phyloP scores from a whole-genome alignment of 2,888 invertebrate genomes.

The Baccha elongata region DNA sequence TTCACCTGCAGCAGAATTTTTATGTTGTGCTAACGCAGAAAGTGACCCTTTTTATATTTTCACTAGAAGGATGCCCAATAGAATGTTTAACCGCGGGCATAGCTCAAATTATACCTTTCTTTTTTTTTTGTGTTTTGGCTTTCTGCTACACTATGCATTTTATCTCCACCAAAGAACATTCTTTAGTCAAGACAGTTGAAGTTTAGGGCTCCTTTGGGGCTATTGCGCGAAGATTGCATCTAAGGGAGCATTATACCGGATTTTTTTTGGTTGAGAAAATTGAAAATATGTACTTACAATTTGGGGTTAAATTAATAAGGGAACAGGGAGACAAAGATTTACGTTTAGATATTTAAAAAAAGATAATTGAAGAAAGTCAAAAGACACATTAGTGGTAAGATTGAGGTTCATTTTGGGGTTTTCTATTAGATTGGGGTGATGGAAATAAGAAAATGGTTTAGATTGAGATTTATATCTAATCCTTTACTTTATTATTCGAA shows the following conservation, averaged over 20 bases:
- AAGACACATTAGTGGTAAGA: not conserved
- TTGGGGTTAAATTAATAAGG: slow-evolving; percentile 54
- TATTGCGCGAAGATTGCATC: slow-evolving; percentile 69
- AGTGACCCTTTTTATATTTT: slow-evolving; percentile 56
- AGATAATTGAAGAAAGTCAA: not conserved
- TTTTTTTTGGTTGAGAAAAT: slow-evolving; percentile 54
- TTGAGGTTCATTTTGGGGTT: too few species aligned
- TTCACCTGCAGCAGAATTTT: slow-evolving; percentile 71
- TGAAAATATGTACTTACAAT: slow-evolving; percentile 67
- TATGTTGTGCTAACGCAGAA: slow-evolving; percentile 69
- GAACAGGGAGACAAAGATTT: slow-evolving; percentile 11
- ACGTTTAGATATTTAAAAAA: slow-evolving; percentile 9
- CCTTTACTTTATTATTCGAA: too few species aligned
- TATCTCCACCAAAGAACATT: slow-evolving; percentile 34
- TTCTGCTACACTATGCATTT: slow-evolving; percentile 67
- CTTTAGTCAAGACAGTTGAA: slow-evolving; percentile 22
- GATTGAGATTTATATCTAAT: too few species aligned
- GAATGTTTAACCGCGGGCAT: slow-evolving; percentile 63
- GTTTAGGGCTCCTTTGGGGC: slow-evolving; percentile 67
- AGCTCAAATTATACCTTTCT: slow-evolving; percentile 41
- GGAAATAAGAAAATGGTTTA: too few species aligned
- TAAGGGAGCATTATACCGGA: slow-evolving; percentile 22
- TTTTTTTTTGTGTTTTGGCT: too few species aligned
- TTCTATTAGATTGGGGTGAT: too few species aligned
- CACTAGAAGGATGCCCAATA: slow-evolving; percentile 33